phyloP scores from a whole-genome alignment of 2,797 vertebrate genomes.

The Cossypha caffra region DNA sequence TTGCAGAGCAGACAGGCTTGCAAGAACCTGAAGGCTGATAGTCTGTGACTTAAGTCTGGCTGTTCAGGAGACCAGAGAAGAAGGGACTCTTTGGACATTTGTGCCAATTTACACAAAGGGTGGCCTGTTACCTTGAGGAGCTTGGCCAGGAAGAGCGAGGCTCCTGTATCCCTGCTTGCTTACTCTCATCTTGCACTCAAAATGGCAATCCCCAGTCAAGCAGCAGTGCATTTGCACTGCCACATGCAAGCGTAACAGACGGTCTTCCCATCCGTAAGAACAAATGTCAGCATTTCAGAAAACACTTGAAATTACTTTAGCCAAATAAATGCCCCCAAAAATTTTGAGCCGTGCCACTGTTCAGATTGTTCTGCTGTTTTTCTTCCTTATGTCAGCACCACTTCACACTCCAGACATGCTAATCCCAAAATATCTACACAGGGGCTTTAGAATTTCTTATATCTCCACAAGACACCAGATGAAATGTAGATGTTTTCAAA shows the following conservation, averaged over 20 bases:
- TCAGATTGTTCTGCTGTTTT: conserved; percentile 11
- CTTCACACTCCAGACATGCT: neutral
- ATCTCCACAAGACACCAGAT: conserved; percentile 23
- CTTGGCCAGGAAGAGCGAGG: neutral
- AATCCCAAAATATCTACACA: conserved; percentile 60
- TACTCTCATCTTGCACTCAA: neutral
- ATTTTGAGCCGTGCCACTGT: neutral
- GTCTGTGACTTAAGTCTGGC: neutral
- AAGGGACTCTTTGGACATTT: neutral
- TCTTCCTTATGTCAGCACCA: conserved; percentile 7
- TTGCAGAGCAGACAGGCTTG: neutral
- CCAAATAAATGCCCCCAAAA: neutral
- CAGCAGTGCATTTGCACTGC: neutral
- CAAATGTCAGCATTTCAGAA: neutral
- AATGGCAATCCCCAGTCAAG: neutral
- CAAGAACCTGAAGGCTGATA: neutral
- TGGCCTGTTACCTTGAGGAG: neutral
- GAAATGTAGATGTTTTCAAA: conserved; percentile 53
- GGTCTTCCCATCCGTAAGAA: neutral
- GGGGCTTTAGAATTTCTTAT: conserved; percentile 54
- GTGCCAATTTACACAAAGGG: neutral
- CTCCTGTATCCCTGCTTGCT: neutral
- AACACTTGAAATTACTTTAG: neutral
- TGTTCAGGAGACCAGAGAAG: neutral
- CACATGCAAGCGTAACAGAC: neutral